phyloP scores from a whole-genome alignment of 2,888 invertebrate genomes.

The Ormyrus labotus region DNA sequence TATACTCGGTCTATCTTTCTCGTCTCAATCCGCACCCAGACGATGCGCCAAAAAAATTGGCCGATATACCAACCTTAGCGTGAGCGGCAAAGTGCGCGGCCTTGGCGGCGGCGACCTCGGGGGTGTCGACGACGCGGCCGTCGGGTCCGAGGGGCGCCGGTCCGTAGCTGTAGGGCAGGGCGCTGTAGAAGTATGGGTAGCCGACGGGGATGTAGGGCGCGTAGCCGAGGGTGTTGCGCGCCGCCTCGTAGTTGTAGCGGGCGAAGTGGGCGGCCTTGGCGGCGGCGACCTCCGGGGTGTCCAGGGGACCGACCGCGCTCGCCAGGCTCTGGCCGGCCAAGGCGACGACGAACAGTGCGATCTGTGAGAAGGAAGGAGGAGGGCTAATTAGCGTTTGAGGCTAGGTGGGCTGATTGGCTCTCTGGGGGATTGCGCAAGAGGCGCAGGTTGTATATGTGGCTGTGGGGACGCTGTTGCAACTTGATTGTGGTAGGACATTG shows the following conservation, averaged over 20 bases:
- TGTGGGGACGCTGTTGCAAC: too few relatives aligned
- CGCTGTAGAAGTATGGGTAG: conserved; percentile 4
- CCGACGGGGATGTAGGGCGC: background rate
- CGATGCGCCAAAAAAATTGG: background rate
- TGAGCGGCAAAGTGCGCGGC: conserved; percentile 72
- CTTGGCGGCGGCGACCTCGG: conserved; percentile 70
- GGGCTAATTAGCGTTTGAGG: too few relatives aligned
- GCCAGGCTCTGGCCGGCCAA: conserved; percentile 33
- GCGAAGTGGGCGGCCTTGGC: conserved; percentile 66
- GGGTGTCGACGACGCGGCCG: conserved; percentile 72
- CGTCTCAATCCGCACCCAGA: too few relatives aligned
- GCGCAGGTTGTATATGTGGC: too few relatives aligned
- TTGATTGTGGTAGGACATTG: too few relatives aligned
- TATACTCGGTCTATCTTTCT: too few relatives aligned
- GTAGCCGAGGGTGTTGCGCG: conserved; percentile 51
- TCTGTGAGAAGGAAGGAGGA: background rate
- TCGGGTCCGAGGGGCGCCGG: conserved; percentile 69
- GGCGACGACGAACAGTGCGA: conserved; percentile 39
- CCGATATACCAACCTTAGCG: conserved; percentile 43
- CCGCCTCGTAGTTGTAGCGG: conserved; percentile 52
- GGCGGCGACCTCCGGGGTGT: conserved; percentile 67
- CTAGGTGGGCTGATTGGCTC: too few relatives aligned
- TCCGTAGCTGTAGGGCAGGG: conserved; percentile 51
- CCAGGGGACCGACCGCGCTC: conserved; percentile 47
- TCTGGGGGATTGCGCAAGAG: too few relatives aligned